Conservation (phyloP, 1,140 invertebrate genomes). For the Megalopta genalis region DNA sequence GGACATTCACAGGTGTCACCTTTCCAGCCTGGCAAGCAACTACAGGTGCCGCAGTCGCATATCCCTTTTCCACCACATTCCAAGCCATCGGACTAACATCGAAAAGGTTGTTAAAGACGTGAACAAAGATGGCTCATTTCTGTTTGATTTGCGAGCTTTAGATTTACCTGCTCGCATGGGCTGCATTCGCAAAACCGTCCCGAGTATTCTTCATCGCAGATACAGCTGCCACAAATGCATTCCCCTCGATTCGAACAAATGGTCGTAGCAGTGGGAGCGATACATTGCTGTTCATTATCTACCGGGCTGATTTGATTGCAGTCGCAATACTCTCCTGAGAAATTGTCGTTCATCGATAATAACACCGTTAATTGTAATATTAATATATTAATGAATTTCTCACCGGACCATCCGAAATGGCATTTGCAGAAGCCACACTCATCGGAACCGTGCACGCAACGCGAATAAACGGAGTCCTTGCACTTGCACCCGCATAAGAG, state of each 20-base stretch:
- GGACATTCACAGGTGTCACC: slow-evolving; percentile 66
- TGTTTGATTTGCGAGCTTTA: too few relatives aligned
- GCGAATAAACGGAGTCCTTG: slow-evolving; percentile 35
- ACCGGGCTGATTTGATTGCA: slow-evolving; percentile 56
- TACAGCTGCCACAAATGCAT: slow-evolving; percentile 64
- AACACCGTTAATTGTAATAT: neutral
- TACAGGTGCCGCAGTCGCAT: slow-evolving; percentile 63
- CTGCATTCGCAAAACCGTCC: slow-evolving; percentile 68
- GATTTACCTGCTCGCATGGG: slow-evolving; percentile 62
- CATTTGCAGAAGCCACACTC: slow-evolving; percentile 69
- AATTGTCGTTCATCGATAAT: neutral
- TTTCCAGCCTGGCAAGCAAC: slow-evolving; percentile 64
- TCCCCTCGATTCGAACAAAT: slow-evolving; percentile 65
- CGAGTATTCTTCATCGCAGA: slow-evolving; percentile 63
- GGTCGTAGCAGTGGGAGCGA: slow-evolving; percentile 10
- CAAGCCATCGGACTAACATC: slow-evolving; percentile 58
- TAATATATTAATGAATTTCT: neutral
- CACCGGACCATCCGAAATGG: slow-evolving; percentile 65
- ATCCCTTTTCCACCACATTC: slow-evolving; percentile 64
- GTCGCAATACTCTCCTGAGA: slow-evolving; percentile 63
- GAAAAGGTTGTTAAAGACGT: neutral
- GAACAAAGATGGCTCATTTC: too few relatives aligned
- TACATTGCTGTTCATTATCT: slow-evolving; percentile 59
- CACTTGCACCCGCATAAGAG: slow-evolving; percentile 67
- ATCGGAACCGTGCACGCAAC: slow-evolving; percentile 60